Evolutionary conservation across 2,888 invertebrate genomes (phyloP).

Genomic region (Hirtodrosophila duncani): DNA sequence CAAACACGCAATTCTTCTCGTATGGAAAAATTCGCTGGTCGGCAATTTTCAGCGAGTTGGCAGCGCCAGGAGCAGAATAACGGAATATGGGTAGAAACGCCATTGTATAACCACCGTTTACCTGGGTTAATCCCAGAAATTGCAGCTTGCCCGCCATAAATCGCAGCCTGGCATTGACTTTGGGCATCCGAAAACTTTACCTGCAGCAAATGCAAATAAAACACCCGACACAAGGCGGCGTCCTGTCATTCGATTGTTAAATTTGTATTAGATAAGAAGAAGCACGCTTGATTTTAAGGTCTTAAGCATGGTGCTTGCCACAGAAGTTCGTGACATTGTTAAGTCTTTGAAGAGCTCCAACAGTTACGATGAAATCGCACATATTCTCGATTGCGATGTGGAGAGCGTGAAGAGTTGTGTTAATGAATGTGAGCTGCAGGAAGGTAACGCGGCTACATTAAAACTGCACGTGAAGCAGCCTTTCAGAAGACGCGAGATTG

Average conservation of each 20-base stretch:
- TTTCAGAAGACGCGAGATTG: conserved; percentile 32
- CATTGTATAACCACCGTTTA: conserved; percentile 8
- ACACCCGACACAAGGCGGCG: too few relatives aligned
- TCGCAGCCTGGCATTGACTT: conserved; percentile 2
- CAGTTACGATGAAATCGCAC: conserved; percentile 41
- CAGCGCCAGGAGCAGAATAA: conserved; percentile 5
- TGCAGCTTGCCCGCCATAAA: conserved; percentile 26
- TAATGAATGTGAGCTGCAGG: conserved; percentile 8
- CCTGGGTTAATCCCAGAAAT: conserved; percentile 19
- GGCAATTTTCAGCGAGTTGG: conserved; percentile 13
- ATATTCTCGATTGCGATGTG: conserved; percentile 51
- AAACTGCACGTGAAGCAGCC: conserved; percentile 17
- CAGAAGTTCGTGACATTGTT: conserved; percentile 25
- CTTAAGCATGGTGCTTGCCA: conserved; percentile 24
- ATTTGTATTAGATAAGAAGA: too few relatives aligned
- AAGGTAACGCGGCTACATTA: conserved; percentile 17
- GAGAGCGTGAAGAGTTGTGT: conserved; percentile 41
- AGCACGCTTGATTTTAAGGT: background rate
- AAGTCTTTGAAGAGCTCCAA: conserved; percentile 27
- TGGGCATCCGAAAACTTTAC: conserved; percentile 7
- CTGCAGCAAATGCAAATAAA: conserved; percentile 15
- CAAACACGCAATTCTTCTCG: too few relatives aligned
- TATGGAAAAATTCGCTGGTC: too few relatives aligned
- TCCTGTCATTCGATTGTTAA: too few relatives aligned
- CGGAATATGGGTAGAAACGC: conserved; percentile 8